Evolutionary conservation across 2,888 invertebrate species (phyloP).

Genomic region (Acleris holmiana): DNA sequence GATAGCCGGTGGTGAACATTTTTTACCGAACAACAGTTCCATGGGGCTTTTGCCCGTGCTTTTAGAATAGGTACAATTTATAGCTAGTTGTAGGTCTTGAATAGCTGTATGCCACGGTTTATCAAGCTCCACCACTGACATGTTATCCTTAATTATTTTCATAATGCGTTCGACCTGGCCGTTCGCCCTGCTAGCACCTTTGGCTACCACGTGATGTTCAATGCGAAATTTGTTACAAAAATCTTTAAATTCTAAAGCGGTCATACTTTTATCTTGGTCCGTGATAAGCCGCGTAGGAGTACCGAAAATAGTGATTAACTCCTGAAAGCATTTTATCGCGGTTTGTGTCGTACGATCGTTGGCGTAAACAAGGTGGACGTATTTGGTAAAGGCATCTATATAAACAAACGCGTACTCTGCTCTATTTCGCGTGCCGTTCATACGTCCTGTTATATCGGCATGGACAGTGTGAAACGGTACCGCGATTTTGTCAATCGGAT

Average conservation of each 20-base stretch:
- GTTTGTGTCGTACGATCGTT: constrained; percentile 25
- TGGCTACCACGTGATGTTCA: constrained; percentile 40
- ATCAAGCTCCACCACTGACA: constrained; percentile 39
- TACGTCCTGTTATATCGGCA: neutral
- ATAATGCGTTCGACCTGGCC: constrained; percentile 42
- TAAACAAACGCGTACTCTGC: constrained; percentile 35
- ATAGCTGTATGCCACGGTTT: constrained; percentile 13
- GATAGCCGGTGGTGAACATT: constrained; percentile 38
- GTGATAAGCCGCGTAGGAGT: constrained; percentile 38
- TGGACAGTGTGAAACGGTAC: constrained; percentile 27
- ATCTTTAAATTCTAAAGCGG: constrained; percentile 28
- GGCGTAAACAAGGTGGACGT: constrained; percentile 16
- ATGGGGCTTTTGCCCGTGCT: constrained; percentile 40
- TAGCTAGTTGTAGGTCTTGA: constrained; percentile 42
- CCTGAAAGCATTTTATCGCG: constrained; percentile 10
- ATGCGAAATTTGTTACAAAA: constrained; percentile 36
- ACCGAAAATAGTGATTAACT: constrained; percentile 24
- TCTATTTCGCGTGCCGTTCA: constrained; percentile 16
- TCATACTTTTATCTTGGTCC: constrained; percentile 35
- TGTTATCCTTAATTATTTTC: constrained; percentile 36
- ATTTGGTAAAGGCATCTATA: constrained; percentile 40
- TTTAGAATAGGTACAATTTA: constrained; percentile 40
- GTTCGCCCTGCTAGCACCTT: constrained; percentile 40
- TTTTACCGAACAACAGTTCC: constrained; percentile 40
- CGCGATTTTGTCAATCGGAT: constrained; percentile 29